phyloP scores from a whole-genome alignment of 2,797 vertebrate genomes.

The Pangasius mekongensis region DNA sequence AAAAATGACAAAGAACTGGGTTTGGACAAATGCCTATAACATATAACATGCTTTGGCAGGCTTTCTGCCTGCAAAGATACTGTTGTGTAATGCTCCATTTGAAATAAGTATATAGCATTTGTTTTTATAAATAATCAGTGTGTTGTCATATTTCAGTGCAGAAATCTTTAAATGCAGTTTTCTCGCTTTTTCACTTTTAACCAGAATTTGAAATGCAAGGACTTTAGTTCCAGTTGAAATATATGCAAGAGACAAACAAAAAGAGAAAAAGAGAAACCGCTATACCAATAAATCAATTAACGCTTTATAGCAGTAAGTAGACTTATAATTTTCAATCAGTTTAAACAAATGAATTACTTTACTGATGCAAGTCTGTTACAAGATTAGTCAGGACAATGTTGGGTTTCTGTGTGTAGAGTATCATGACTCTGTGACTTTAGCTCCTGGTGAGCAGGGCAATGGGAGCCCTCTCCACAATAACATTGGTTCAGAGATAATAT shows the following conservation, averaged over 20 bases:
- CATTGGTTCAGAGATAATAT: no score
- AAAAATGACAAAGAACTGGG: neutral
- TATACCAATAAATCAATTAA: neutral
- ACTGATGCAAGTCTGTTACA: no score
- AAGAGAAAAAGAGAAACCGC: neutral
- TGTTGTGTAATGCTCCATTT: neutral
- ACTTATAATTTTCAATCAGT: neutral
- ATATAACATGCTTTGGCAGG: neutral
- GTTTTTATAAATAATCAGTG: neutral
- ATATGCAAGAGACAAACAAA: neutral
- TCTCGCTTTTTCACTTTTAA: neutral
- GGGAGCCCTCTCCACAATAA: no score
- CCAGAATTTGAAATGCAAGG: neutral
- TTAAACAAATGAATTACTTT: neutral
- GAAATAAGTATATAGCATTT: neutral
- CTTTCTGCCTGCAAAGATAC: neutral
- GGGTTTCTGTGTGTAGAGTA: neutral
- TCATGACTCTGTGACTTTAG: neutral
- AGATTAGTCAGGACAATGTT: no score
- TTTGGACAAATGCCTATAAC: neutral
- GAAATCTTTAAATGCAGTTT: neutral
- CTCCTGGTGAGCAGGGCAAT: no score
- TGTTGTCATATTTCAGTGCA: neutral
- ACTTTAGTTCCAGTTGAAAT: neutral
- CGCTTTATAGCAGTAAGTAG: neutral